phyloP scores from a whole-genome alignment of 2,113 vertebrate species.

The Osmerus mordax region DNA sequence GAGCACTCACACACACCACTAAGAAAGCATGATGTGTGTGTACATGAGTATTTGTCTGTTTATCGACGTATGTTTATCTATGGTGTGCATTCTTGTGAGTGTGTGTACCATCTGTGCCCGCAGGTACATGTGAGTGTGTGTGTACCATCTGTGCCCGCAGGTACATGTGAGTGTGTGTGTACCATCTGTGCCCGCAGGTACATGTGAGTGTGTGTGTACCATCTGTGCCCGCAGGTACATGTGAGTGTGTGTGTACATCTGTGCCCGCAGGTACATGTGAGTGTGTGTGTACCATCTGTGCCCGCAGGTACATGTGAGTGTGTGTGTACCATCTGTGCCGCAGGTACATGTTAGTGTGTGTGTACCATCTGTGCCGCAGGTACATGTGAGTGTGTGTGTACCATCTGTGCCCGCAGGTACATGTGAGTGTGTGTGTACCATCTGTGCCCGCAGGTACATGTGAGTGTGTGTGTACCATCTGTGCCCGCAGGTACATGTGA shows the following conservation, averaged over 20 bases:
- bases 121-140: constrained; percentile 10
- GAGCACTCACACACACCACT: neutral
- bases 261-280: too few species aligned
- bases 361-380: constrained; percentile 94
- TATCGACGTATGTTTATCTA: constrained; percentile 5
- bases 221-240: constrained; percentile 98
- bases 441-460: constrained; percentile 97
- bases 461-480: too few species aligned
- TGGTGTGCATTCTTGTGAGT: constrained; percentile 21
- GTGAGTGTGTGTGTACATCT: too few species aligned
- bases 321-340: too few species aligned
- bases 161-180: too few species aligned
- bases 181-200: too few species aligned
- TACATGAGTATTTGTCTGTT: neutral
- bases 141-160: constrained; percentile 96
- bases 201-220: constrained; percentile 67
- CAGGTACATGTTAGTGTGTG: constrained; percentile 7
- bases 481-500: too few species aligned
- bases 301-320: constrained; percentile 96
- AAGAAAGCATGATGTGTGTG: neutral
- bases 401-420: too few species aligned
- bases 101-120: constrained; percentile 22
- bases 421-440: constrained; percentile 72
- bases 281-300: constrained; percentile 86
- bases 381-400: too few species aligned